Evolutionary conservation across 2,113 vertebrate genomes (phyloP), one percentile per base, ranked within the genome.

Genomic region (Electrona antarctica): DNA sequence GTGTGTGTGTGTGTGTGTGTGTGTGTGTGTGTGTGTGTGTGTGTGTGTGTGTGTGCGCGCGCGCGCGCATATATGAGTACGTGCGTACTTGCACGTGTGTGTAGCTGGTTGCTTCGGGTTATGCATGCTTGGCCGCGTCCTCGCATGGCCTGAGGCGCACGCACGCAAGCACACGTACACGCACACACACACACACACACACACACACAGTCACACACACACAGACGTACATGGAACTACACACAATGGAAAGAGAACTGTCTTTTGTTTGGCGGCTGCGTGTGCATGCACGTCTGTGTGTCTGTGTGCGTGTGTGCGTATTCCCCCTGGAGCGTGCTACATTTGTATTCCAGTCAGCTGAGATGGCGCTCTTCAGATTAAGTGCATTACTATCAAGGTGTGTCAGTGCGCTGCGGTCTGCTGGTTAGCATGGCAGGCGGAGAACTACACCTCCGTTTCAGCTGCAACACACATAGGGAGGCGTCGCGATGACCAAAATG

Each of bases 341-440:
- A 83, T 83, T 79, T 79, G 81, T 83, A 83, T 83, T 79, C 81
- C 50, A 74, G 63, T 65, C 64, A 13, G 10, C 48, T 49, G 59
- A 64, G 11, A 50, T 50, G 47, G 61, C 61, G 66, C 51, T 41
- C 13, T 46, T 56, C 60, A 48, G 68, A 48, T 67, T 77, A 77
- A 68, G 67, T 60, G 51, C 59, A 80, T 80, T 74, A 74, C 59
- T 64, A 77, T 80, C 70, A 74, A 41, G 67, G 68, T 68, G 60
- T 65, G 11, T 61, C 21, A n/a, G 41, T 51, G 52, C 61, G 8
- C 64, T 55, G 41, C 65, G 10, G 72, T 66, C 50, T 67, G 33
- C 33, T 41, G 6, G 61, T 33, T 6, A 8, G 61, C 21, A 41
- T 64, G 10, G 21, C 15, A 7, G 14, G 4, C 61, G n/a, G 47